These are phyloP conservation scores for Enteromius unitaeniatus DNA, from an alignment of 2,797 vertebrate species.

Conservation along the genomic window DNA sequence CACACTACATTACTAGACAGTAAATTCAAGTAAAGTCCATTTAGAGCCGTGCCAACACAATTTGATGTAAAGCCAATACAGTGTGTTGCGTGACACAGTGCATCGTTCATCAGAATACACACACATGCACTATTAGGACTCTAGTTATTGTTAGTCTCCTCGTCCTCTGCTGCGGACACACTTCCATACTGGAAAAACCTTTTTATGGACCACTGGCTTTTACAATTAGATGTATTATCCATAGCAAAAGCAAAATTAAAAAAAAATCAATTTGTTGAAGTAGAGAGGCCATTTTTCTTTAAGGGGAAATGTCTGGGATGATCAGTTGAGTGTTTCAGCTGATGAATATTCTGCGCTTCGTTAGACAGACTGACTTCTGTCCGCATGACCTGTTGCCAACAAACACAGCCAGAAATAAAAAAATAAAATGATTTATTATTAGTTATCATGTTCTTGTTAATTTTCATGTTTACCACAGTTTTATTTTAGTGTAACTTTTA, in stretches of 20 bases:
- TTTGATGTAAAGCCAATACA: slow-evolving; percentile 1
- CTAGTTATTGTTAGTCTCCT: slow-evolving; percentile 16
- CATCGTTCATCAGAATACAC: slow-evolving; percentile 1
- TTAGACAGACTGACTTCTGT: slow-evolving; percentile 30
- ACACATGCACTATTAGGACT: not conserved
- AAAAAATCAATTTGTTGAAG: slow-evolving; percentile 51
- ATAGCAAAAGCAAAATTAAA: slow-evolving; percentile 50
- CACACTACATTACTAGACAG: slow-evolving; percentile 5
- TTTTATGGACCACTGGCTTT: slow-evolving; percentile 50
- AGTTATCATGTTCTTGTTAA: not conserved
- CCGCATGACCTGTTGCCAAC: not conserved
- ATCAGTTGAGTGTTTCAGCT: slow-evolving; percentile 33
- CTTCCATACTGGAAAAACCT: slow-evolving; percentile 8
- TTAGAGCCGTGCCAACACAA: slow-evolving; percentile 4
- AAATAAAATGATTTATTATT: not conserved
- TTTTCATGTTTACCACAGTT: not conserved
- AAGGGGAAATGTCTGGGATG: slow-evolving; percentile 31
- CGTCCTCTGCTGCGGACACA: not conserved
- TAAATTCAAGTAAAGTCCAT: slow-evolving; percentile 22
- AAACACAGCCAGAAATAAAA: not conserved
- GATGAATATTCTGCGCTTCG: slow-evolving; percentile 38
- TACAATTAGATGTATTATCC: slow-evolving; percentile 60
- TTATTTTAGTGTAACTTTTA: not conserved
- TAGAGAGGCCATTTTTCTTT: slow-evolving; percentile 54
- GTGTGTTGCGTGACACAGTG: not conserved